Evolutionary conservation across 1,140 invertebrate genomes (phyloP).

Genomic region (Nasonia longicornis): DNA sequence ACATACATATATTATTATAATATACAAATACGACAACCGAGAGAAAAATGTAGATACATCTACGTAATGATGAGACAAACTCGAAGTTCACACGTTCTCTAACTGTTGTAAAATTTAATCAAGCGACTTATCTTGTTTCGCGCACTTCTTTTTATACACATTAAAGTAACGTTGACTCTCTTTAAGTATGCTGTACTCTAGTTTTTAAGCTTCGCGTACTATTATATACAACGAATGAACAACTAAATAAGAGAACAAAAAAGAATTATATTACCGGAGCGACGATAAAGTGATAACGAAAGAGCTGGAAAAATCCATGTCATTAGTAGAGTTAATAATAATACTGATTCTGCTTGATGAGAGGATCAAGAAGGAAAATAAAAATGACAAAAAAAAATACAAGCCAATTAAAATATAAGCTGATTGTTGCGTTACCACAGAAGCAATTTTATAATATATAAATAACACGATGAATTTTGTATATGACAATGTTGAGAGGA

Average conservation of each 20-base stretch:
- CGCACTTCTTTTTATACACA: slow-evolving; percentile 12
- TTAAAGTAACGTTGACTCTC: background rate
- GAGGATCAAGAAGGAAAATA: slow-evolving; percentile 20
- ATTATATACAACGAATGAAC: slow-evolving; percentile 30
- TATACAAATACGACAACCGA: background rate
- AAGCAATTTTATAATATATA: slow-evolving; percentile 48
- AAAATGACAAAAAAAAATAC: slow-evolving; percentile 9
- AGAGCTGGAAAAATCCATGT: background rate
- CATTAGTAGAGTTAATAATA: slow-evolving; percentile 54
- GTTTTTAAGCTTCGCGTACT: slow-evolving; percentile 8
- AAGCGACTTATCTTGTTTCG: slow-evolving; percentile 1
- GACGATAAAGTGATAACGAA: slow-evolving; percentile 34
- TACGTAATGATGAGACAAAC: background rate
- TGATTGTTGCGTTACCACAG: slow-evolving; percentile 54
- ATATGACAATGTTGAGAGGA: slow-evolving; percentile 57
- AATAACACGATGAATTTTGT: slow-evolving; percentile 54
- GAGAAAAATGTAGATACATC: background rate
- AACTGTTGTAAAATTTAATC: slow-evolving; percentile 5
- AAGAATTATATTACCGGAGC: slow-evolving; percentile 2
- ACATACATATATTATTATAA: background rate
- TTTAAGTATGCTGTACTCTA: slow-evolving; percentile 34
- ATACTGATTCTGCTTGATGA: slow-evolving; percentile 44
- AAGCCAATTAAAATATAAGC: slow-evolving; percentile 51
- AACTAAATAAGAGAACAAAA: background rate
- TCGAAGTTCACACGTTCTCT: background rate